phyloP scores from a whole-genome alignment of 2,888 invertebrate genomes.

The Kuschelorhynchus macadamiae region DNA sequence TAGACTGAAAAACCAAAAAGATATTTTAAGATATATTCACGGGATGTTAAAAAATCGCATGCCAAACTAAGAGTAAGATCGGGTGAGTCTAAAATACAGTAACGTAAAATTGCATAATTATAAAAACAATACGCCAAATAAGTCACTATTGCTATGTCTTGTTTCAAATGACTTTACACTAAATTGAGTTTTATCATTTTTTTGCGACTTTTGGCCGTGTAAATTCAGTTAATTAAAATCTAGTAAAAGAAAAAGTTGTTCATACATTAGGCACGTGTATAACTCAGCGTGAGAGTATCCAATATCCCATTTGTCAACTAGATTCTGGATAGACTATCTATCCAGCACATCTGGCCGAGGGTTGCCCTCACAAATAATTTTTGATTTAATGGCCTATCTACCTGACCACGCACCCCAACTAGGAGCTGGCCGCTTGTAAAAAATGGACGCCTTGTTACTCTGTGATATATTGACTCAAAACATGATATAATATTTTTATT shows the following conservation, averaged over 20 bases:
- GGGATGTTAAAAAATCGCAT: too few species aligned
- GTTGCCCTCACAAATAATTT: constrained; percentile 50
- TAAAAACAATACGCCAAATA: too few species aligned
- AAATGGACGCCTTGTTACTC: constrained; percentile 38
- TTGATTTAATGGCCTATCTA: constrained; percentile 59
- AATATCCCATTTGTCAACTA: constrained; percentile 45
- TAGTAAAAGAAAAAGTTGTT: neutral
- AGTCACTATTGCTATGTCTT: too few species aligned
- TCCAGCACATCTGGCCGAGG: constrained; percentile 47
- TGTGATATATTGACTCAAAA: constrained; percentile 28
- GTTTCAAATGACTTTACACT: too few species aligned
- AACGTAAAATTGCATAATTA: too few species aligned
- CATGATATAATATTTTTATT: constrained; percentile 19
- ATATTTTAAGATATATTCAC: too few species aligned
- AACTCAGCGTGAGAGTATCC: constrained; percentile 30
- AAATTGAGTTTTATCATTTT: too few species aligned
- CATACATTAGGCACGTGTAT: constrained; percentile 4
- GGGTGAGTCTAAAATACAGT: too few species aligned
- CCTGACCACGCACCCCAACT: constrained; percentile 59
- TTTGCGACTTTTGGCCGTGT: too few species aligned
- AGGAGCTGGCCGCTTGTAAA: constrained; percentile 38
- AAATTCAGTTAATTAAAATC: too few species aligned
- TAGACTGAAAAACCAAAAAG: too few species aligned
- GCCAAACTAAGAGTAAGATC: too few species aligned
- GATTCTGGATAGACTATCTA: constrained; percentile 47